phyloP scores from a whole-genome alignment of 2,113 vertebrate species.

The Aramus guarauna region DNA sequence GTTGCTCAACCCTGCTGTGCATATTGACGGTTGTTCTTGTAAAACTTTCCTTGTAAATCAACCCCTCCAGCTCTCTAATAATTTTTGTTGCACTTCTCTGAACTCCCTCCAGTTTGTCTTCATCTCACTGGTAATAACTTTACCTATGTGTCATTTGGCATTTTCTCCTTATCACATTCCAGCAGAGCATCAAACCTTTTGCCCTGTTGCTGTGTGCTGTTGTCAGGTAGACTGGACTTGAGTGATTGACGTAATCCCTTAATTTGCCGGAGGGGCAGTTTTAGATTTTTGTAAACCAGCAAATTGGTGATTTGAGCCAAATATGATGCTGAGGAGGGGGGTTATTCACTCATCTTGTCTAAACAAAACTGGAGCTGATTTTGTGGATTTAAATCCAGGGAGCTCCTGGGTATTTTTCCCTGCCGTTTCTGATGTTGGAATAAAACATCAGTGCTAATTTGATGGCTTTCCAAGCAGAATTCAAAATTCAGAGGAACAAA shows the following conservation, averaged over 20 bases:
- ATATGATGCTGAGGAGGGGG: neutral
- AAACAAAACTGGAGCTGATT: slow-evolving; percentile 39
- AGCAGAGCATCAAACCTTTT: slow-evolving; percentile 65
- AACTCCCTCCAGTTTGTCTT: slow-evolving; percentile 63
- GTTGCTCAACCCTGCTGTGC: slow-evolving; percentile 41
- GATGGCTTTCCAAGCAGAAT: slow-evolving; percentile 17
- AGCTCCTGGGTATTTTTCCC: slow-evolving; percentile 27
- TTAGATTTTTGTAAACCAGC: slow-evolving; percentile 51
- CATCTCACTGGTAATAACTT: slow-evolving; percentile 51
- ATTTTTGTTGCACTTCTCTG: slow-evolving; percentile 67
- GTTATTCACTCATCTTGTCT: slow-evolving; percentile 38
- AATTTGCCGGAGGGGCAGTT: slow-evolving; percentile 55
- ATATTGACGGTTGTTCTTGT: slow-evolving; percentile 49
- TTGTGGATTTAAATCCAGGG: slow-evolving; percentile 33
- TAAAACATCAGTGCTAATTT: slow-evolving; percentile 27
- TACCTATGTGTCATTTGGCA: slow-evolving; percentile 56
- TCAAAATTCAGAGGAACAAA: neutral
- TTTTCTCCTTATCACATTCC: slow-evolving; percentile 66
- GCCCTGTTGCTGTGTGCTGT: slow-evolving; percentile 41
- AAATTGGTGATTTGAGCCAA: slow-evolving; percentile 57
- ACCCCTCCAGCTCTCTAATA: slow-evolving; percentile 63
- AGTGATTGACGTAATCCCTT: slow-evolving; percentile 62
- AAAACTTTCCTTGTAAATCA: slow-evolving; percentile 60
- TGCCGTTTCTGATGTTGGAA: neutral
- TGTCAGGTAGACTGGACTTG: slow-evolving; percentile 60